Evolutionary conservation across 2,113 vertebrate genomes (phyloP).

Genomic region (Cephalopterus ornatus): DNA sequence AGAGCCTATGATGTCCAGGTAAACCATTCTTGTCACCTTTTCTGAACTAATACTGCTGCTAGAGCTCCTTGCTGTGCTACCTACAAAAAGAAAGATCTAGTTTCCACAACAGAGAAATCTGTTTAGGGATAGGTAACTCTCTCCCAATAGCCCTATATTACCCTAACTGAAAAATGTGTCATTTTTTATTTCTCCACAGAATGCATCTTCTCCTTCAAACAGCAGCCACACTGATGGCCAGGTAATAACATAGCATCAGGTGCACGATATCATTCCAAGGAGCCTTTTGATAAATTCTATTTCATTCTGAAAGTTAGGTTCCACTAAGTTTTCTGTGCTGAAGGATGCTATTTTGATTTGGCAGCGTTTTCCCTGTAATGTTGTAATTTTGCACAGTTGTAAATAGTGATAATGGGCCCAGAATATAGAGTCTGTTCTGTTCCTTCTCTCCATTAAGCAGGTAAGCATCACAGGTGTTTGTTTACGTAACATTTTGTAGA

Average conservation of each 20-base stretch:
- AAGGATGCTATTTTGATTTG: background rate
- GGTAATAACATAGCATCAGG: constrained; percentile 9
- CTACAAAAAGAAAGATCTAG: background rate
- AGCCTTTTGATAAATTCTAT: background rate
- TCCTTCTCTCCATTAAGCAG: background rate
- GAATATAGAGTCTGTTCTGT: background rate
- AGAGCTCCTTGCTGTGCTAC: background rate
- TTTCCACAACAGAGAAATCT: background rate
- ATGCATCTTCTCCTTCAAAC: constrained; percentile 32
- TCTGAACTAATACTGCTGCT: background rate
- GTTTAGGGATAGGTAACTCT: background rate
- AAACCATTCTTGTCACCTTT: background rate
- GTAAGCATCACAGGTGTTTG: background rate
- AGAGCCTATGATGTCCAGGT: constrained; percentile 34
- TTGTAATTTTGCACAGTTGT: background rate
- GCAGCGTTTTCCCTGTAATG: background rate
- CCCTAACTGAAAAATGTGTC: background rate
- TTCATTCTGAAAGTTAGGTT: background rate
- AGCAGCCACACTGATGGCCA: constrained; percentile 7
- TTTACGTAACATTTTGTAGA: background rate
- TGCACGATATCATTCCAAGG: background rate
- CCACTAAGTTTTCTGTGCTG: background rate
- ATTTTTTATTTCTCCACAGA: constrained; percentile 39
- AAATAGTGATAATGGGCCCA: background rate
- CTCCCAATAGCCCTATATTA: background rate